phyloP scores from a whole-genome alignment of 2,797 vertebrate genomes.

The Diglossa cyanea region DNA sequence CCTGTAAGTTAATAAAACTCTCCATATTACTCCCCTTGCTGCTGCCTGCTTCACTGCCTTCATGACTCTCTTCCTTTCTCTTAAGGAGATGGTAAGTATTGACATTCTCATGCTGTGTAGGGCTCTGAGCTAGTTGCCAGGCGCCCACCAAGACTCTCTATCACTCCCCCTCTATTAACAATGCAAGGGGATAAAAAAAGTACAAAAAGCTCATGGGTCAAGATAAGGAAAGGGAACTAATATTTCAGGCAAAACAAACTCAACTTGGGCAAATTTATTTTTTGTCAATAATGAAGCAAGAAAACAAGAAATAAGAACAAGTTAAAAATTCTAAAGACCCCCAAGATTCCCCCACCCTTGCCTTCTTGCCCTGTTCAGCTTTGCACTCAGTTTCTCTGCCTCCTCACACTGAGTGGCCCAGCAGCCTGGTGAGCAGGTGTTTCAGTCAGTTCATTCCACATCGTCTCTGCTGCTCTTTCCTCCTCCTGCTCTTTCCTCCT shows the following conservation, averaged over 20 bases:
- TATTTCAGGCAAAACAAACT: neutral
- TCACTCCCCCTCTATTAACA: neutral
- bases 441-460: neutral
- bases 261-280: neutral
- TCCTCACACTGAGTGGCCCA: fast-evolving
- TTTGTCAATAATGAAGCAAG: neutral
- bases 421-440: neutral
- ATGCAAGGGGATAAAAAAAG: neutral
- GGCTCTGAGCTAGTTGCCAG: neutral
- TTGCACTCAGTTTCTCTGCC: neutral
- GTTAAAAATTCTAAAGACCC: fast-evolving
- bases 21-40: neutral
- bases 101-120: neutral
- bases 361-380: neutral
- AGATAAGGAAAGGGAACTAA: neutral
- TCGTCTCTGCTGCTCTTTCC: neutral
- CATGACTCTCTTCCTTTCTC: neutral
- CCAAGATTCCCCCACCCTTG: fast-evolving
- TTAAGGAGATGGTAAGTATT: neutral
- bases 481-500: neutral
- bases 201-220: neutral
- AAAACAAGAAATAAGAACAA: neutral
- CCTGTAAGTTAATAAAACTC: neutral
- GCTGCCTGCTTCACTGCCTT: neutral
- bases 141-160: fast-evolving